A percentile compares a stretch with the other conserved stretches of the same genome.
Evolutionary conservation across 2,888 invertebrate genomes (phyloP).

Genomic region (Pherbina coryleti): DNA sequence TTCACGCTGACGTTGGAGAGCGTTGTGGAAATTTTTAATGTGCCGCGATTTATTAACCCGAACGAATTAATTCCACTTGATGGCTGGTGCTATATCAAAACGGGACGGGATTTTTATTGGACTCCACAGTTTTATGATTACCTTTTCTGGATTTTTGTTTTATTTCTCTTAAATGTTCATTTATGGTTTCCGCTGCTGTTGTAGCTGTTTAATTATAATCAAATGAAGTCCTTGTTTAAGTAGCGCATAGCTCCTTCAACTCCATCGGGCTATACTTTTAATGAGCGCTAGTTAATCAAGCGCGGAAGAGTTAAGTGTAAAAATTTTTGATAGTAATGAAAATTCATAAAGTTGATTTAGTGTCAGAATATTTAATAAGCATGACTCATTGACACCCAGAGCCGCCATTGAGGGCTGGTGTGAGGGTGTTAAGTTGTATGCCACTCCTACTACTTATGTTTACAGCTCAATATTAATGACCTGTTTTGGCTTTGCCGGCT

Average conservation of each 20-base stretch:
- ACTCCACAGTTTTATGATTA: not conserved
- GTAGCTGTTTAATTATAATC: constrained; percentile 3
- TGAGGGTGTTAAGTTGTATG: not conserved
- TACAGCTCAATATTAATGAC: not conserved
- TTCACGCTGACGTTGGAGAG: not conserved
- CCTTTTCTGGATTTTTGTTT: not conserved
- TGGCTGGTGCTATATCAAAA: not conserved
- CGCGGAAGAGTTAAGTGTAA: not conserved
- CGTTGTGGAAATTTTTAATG: constrained; percentile 14
- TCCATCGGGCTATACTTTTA: not conserved
- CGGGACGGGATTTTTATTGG: not conserved
- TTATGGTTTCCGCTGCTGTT: not conserved
- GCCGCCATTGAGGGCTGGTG: not conserved
- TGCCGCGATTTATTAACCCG: constrained; percentile 31
- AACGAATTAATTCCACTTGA: constrained; percentile 28
- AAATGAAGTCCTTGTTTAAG: constrained; percentile 17
- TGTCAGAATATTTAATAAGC: not conserved
- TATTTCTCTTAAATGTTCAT: not conserved
- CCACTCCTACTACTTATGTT: not conserved
- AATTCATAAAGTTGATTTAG: constrained; percentile 1
- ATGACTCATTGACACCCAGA: constrained; percentile 21
- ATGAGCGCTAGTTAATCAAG: constrained; percentile 17
- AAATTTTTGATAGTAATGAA: not conserved
- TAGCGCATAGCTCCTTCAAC: not conserved
- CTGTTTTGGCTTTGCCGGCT: not conserved